Percentiles rank a stretch among this genome's conserved stretches.
phyloP scores from a whole-genome alignment of 2,888 invertebrate genomes.

The Hypena proboscidalis region DNA sequence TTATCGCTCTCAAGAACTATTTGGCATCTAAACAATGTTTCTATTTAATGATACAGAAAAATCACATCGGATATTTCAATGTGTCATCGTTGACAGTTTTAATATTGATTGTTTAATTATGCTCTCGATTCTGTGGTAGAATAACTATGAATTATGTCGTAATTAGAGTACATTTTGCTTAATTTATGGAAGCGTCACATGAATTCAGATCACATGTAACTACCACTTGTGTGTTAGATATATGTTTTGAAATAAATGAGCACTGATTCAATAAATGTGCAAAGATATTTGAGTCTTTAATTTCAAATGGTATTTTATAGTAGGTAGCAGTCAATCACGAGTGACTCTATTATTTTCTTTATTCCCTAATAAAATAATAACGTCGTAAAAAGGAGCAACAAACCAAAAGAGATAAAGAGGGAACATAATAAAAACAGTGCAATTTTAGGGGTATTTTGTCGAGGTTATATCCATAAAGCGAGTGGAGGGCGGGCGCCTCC shows the following conservation, averaged over 20 bases:
- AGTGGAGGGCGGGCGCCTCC: slow-evolving; percentile 63
- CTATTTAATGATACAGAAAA: slow-evolving; percentile 79
- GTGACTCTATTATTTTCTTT: slow-evolving; percentile 54
- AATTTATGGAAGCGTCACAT: too few relatives aligned
- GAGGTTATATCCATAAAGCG: slow-evolving; percentile 85
- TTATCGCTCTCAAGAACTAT: slow-evolving; percentile 77
- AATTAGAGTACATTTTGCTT: neutral
- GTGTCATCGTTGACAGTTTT: slow-evolving; percentile 56
- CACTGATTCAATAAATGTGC: neutral
- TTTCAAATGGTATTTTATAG: slow-evolving; percentile 14
- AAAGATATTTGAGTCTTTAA: neutral
- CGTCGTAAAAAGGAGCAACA: slow-evolving; percentile 79
- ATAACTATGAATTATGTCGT: slow-evolving; percentile 1
- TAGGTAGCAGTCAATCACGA: slow-evolving; percentile 38
- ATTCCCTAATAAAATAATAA: slow-evolving; percentile 81
- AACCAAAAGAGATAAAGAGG: slow-evolving; percentile 84
- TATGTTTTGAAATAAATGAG: neutral
- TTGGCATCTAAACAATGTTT: slow-evolving; percentile 81
- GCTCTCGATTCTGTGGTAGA: slow-evolving; percentile 1
- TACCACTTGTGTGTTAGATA: too few relatives aligned
- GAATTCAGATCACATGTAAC: too few relatives aligned
- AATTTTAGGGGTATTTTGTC: slow-evolving; percentile 86
- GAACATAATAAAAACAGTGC: slow-evolving; percentile 85
- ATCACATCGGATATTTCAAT: slow-evolving; percentile 71
- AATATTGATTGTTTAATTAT: slow-evolving; percentile 47